Conservation (phyloP, 2,888 invertebrate genomes). For the Hypolimnas misippus region DNA sequence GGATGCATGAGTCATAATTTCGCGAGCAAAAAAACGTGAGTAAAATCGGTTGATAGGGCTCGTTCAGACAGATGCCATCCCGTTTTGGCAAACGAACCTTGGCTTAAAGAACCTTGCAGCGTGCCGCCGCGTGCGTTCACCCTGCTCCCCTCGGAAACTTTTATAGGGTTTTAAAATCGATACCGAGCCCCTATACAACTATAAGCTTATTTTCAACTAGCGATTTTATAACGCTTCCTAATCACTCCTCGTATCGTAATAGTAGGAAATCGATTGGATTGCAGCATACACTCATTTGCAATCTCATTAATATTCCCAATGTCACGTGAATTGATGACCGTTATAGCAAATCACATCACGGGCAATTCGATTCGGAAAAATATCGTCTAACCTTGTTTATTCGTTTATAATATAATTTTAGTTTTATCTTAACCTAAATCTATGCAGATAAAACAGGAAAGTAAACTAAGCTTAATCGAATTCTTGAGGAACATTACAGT, state of each 20-base stretch:
- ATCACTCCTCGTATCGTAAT: constrained; percentile 18
- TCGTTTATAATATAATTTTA: neutral
- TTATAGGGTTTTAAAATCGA: constrained; percentile 78
- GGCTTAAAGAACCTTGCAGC: constrained; percentile 55
- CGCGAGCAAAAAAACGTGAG: constrained; percentile 39
- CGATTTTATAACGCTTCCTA: constrained; percentile 43
- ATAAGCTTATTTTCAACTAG: constrained; percentile 28
- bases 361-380: neutral
- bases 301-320: constrained; percentile 39
- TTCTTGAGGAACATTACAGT: constrained; percentile 2
- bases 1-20: constrained; percentile 15
- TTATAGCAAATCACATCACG: neutral
- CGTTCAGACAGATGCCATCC: constrained; percentile 55
- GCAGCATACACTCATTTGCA: constrained; percentile 37
- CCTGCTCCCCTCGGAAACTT: constrained; percentile 63
- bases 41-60: constrained; percentile 30
- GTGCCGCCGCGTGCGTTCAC: constrained; percentile 69
- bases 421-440: neutral
- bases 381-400: neutral
- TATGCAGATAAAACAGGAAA: constrained; percentile 8
- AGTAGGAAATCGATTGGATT: constrained; percentile 34
- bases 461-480: constrained; percentile 10
- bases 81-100: constrained; percentile 66
- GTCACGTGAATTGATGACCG: constrained; percentile 31
- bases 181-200: constrained; percentile 52